Percentiles rank a stretch among this genome's conserved stretches.
phyloP scores from a whole-genome alignment of 2,113 vertebrate species.

The Myanophis thanlyinensis region DNA sequence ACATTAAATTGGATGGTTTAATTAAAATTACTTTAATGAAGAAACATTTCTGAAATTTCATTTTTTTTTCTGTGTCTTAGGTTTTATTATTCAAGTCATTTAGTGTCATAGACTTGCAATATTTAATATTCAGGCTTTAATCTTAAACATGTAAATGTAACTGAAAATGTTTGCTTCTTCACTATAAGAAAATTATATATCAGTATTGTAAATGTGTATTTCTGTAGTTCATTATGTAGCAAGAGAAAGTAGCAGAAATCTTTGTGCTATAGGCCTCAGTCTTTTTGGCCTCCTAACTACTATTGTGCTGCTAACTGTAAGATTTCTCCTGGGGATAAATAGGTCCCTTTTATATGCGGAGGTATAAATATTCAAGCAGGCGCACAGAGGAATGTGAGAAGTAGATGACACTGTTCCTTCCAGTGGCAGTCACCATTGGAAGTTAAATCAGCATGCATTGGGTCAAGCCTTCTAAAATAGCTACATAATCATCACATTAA shows the following conservation, averaged over 20 bases:
- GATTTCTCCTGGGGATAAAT: neutral
- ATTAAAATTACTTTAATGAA: conserved; percentile 78
- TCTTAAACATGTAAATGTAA: conserved; percentile 61
- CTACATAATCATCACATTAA: neutral
- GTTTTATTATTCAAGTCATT: conserved; percentile 73
- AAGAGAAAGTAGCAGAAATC: conserved; percentile 17
- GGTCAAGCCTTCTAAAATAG: neutral
- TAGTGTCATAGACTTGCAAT: conserved; percentile 61
- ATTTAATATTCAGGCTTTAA: conserved; percentile 72
- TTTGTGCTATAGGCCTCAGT: conserved; percentile 10
- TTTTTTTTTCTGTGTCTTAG: conserved; percentile 69
- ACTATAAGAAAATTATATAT: conserved; percentile 39
- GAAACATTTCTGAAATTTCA: conserved; percentile 74
- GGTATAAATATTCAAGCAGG: neutral
- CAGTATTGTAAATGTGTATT: conserved; percentile 24
- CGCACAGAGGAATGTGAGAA: neutral
- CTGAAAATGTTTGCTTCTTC: conserved; percentile 46
- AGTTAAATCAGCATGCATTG: neutral
- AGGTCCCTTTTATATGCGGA: neutral
- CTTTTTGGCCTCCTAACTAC: conserved; percentile 40
- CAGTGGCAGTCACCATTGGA: neutral
- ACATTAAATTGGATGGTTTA: conserved; percentile 82
- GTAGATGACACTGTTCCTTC: neutral
- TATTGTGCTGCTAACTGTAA: neutral
- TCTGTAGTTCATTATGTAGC: conserved; percentile 39